A percentile compares a stretch with the other conserved stretches of the same genome.
phyloP scores from a whole-genome alignment of 35 echinoderm and acorn worm species.

The Heliocidaris erythrogramma region DNA sequence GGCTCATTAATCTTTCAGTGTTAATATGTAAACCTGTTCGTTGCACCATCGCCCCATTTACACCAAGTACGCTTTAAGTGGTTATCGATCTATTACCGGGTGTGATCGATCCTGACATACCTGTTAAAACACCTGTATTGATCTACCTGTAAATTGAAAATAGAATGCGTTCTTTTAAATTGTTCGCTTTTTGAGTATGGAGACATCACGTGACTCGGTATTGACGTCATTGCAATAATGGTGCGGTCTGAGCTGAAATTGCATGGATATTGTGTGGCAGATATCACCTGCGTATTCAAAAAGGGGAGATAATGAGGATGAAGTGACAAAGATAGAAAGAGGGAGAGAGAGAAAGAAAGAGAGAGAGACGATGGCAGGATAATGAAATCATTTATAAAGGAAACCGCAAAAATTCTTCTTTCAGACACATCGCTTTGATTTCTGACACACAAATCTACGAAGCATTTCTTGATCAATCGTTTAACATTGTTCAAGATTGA shows the following conservation, averaged over 20 bases:
- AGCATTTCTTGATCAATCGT: no score
- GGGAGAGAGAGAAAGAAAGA: no score
- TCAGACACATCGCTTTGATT: no score
- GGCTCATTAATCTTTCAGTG: neutral
- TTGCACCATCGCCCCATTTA: neutral
- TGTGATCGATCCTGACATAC: neutral
- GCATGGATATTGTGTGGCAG: neutral
- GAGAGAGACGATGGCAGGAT: no score
- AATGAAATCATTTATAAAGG: no score
- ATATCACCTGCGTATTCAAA: neutral
- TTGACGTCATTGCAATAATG: neutral
- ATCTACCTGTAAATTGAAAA: neutral
- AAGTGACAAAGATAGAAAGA: no score
- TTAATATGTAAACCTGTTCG: neutral
- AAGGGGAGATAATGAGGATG: neutral
- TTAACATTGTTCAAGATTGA: no score
- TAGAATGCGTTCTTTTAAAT: neutral
- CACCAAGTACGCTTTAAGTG: neutral
- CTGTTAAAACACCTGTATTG: conserved; percentile 17
- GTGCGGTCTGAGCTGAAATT: neutral
- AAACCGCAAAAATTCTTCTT: no score
- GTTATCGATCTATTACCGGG: conserved; percentile 1
- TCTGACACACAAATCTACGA: no score
- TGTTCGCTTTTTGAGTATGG: neutral
- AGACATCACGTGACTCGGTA: neutral